These are phyloP conservation scores for Zosterops lateralis DNA, from an alignment of 2,113 vertebrate genomes.

Conservation along the genomic window DNA sequence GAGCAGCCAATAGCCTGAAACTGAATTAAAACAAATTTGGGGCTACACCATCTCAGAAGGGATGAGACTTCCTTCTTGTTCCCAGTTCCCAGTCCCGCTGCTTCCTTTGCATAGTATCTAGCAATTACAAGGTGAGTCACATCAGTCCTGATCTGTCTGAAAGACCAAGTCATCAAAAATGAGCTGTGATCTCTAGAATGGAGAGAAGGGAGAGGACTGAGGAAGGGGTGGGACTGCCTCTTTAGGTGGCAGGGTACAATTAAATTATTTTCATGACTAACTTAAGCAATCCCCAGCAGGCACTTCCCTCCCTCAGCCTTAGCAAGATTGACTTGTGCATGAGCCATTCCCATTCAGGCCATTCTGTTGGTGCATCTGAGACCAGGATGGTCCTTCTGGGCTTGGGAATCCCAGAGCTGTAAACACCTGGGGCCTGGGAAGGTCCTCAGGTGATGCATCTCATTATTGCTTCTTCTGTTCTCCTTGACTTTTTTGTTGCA, in stretches of 20 bases:
- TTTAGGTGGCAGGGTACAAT: slow-evolving; percentile 35
- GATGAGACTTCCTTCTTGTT: background rate
- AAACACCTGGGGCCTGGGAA: background rate
- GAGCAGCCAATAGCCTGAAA: background rate
- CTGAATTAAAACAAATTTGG: background rate
- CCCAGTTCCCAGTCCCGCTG: background rate
- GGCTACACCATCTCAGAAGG: background rate
- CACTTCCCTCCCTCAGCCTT: background rate
- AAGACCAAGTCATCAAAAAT: slow-evolving; percentile 36
- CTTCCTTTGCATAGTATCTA: slow-evolving; percentile 31
- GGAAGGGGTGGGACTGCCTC: background rate
- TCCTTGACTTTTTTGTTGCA: background rate
- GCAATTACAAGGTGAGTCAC: slow-evolving; percentile 43
- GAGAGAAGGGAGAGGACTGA: background rate
- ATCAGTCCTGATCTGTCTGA: slow-evolving; percentile 19
- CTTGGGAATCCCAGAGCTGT: background rate
- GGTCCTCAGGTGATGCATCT: background rate
- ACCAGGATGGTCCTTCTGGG: background rate
- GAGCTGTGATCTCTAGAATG: background rate
- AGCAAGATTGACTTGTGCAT: background rate
- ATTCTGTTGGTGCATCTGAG: background rate
- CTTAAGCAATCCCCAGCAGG: background rate
- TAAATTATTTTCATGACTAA: slow-evolving; percentile 13
- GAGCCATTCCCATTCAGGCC: background rate
- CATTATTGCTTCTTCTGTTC: background rate